Evolutionary conservation across 1,140 invertebrate genomes (phyloP), one percentile per base, ranked within the genome.

Genomic region (Lordiphosa mommai): DNA sequence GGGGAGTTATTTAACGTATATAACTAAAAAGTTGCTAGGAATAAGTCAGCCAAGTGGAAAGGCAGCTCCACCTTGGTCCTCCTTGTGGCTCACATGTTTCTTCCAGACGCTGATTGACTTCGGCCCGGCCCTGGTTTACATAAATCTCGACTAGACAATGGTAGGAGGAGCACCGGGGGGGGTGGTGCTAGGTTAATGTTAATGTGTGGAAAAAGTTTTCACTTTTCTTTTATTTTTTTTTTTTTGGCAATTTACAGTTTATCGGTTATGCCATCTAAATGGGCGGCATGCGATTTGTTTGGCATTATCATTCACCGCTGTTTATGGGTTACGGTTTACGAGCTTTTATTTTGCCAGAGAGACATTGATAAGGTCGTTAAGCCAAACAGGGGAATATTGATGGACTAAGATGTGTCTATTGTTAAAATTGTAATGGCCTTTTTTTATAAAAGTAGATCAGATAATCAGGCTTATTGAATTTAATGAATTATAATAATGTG

Each of bases 1-100:
- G 64, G 77, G 76, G 79, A 84, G 79, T 85, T 84, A 84, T 84
- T 84, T 84, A 84, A 84, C 77, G 71, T 76, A 76, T 76, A 84
- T 68, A 82, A 82, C 77, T 76, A 60, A 49, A 59, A 61, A 55
- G 23, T 27, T 43, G 38, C 34, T 34, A 55, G 72, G 68, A 80
- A 80, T 61, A 80, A 80, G 53, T 79, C 74, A 79, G 65, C 60
- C 56, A 72, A 58, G 72, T 67, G 65, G 52, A 80, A 80, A 57
- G 34, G 40, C 20, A 23, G 13, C 49, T 32, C 36, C 29, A 4
- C 17, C 10, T 10, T 12, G 13, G 6, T 33, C 4, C 9, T 36
- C 17, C 3, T 33, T 46, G 32, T 41, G 3, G 30, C 58, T 73
- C 73, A 77, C 46, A 79, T 79, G 64, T 27, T 30, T 1, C 36